phyloP scores from a whole-genome alignment of 1,140 invertebrate species.

The Physella acuta region DNA sequence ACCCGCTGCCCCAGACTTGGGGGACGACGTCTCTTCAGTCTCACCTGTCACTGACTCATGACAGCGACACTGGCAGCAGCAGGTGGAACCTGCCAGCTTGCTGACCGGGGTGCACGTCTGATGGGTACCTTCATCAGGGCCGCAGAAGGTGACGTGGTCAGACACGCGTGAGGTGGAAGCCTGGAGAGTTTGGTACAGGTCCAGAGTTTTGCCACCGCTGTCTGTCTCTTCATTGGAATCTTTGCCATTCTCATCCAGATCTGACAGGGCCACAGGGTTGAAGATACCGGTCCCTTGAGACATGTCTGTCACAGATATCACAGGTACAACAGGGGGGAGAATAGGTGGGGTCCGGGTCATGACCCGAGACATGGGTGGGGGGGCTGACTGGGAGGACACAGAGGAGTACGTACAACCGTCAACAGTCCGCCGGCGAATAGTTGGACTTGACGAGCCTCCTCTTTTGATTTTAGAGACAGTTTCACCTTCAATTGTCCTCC shows the following conservation, averaged over 20 bases:
- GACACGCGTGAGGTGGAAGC: neutral
- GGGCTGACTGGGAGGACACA: neutral
- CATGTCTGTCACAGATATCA: conserved; percentile 21
- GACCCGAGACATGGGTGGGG: neutral
- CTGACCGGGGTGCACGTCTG: neutral
- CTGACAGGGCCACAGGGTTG: conserved; percentile 8
- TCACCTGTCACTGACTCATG: conserved; percentile 6
- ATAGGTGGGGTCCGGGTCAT: neutral
- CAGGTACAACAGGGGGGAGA: conserved; percentile 6
- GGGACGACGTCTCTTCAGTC: conserved; percentile 21
- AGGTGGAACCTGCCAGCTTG: neutral
- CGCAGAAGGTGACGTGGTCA: neutral
- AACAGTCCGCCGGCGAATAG: conserved; percentile 17
- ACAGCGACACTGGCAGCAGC: conserved; percentile 23
- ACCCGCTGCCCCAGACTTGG: conserved; percentile 27
- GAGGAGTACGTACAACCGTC: conserved; percentile 11
- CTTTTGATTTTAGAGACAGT: conserved; percentile 14
- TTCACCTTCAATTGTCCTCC: conserved; percentile 26
- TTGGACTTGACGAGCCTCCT: conserved; percentile 23
- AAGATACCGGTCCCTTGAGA: conserved; percentile 10
- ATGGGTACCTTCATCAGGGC: neutral
- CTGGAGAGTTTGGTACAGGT: neutral
- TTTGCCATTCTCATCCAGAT: conserved; percentile 9
- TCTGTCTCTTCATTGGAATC: conserved; percentile 14
- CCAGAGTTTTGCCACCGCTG: neutral